These are phyloP conservation scores for Nothobranchius kuhntae DNA, from an alignment of 2,113 vertebrate species.

Conservation along the genomic window DNA sequence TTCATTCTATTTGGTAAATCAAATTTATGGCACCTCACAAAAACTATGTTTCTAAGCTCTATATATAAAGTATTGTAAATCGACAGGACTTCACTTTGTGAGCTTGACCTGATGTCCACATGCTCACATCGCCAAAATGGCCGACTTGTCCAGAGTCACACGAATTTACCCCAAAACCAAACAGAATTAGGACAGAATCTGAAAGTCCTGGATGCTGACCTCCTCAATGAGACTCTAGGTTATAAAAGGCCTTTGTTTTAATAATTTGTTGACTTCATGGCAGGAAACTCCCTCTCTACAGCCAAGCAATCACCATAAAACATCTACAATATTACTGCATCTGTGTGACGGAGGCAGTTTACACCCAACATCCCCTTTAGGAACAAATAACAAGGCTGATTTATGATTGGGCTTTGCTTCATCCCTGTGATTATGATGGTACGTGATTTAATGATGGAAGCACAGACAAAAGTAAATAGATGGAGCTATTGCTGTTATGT, in stretches of 20 bases:
- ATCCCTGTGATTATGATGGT: constrained; percentile 54
- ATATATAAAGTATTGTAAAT: constrained; percentile 71
- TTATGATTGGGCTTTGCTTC: constrained; percentile 46
- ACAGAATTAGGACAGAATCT: constrained; percentile 25
- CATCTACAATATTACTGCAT: constrained; percentile 28
- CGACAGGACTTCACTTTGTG: constrained; percentile 45
- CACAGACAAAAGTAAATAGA: constrained; percentile 55
- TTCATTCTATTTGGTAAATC: constrained; percentile 71
- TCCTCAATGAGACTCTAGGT: constrained; percentile 44
- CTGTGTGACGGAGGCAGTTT: constrained; percentile 44
- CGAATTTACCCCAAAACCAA: constrained; percentile 11
- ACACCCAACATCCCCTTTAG: constrained; percentile 34
- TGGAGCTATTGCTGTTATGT: constrained; percentile 49
- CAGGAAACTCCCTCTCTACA: constrained; percentile 63
- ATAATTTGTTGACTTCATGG: constrained; percentile 59
- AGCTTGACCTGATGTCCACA: constrained; percentile 57
- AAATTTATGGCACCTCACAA: constrained; percentile 79
- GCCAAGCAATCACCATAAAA: constrained; percentile 34
- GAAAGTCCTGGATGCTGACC: constrained; percentile 37
- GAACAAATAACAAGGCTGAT: constrained; percentile 57
- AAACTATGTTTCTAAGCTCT: constrained; percentile 72
- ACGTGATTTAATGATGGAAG: constrained; percentile 49
- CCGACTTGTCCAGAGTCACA: constrained; percentile 22
- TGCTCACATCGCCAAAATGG: constrained; percentile 27
- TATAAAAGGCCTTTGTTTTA: constrained; percentile 64